Evolutionary conservation across 2,113 vertebrate species (phyloP), one percentile per base, ranked within the genome.

Genomic region (Pipa parva): DNA sequence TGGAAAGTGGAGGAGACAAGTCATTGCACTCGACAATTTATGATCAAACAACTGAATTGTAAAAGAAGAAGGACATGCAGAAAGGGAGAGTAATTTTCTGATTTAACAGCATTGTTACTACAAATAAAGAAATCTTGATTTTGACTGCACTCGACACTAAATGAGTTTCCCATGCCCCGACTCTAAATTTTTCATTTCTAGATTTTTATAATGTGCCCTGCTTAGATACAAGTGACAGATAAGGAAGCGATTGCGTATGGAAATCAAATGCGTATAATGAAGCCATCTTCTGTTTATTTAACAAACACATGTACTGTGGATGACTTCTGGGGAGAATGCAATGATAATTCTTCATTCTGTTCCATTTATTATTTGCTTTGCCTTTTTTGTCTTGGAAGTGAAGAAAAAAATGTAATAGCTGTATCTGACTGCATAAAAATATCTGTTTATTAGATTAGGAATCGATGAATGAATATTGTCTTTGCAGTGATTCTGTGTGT

Each of bases 1-100:
- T 91, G 93, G 89, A 91, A 92, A 95, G 93, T 94, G 89, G 89
- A 91, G 88, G 90, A 89, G 93, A 95, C 94, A 93, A 92, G 91
- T 86, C 92, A 87, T 92, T 88, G 89, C 88, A 87, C 90, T 89
- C 84, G 81, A 91, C 92, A 91, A 95, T 95, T 94, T 93, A 93
- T 92, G 91, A 96, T 97, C 93, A 93, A 95, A 94, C 92, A 91
- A 92, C 90, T 87, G 88, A 88, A 83, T 85, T 87, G 87, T 87
- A 85, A 78, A 83, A 84, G 83, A 83, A 87, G 83, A 86, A 81
- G 79, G 83, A 88, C 77, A 76, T 73, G 81, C 81, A 84, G 87
- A 81, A 83, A 83, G 84, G 85, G 82, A 89, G 84, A 84, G 81
- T 88, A 87, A 87, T 88, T 89, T 89, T 89, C 86, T 91, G 90